Evolutionary conservation across 1,140 invertebrate genomes (phyloP), one percentile per base, ranked within the genome.

Genomic region (Lepidurus apus): DNA sequence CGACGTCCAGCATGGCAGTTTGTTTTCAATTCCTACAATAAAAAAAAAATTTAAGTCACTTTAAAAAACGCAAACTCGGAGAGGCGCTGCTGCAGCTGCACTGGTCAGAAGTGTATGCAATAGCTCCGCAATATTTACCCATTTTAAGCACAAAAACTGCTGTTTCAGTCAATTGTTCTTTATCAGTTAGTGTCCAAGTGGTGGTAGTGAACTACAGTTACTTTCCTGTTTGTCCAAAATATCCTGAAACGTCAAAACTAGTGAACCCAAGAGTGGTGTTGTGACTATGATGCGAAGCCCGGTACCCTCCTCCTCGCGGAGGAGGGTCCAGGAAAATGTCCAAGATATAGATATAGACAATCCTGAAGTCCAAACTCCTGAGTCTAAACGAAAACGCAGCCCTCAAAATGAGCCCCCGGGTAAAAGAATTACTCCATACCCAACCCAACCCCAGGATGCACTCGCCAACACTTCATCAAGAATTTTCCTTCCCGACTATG

Each of bases 21-120:
- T n/a, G n/a, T n/a, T n/a, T n/a, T n/a, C n/a, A n/a, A n/a, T n/a
- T n/a, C n/a, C n/a, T n/a, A n/a, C n/a, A n/a, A n/a, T n/a, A n/a
- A n/a, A n/a, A n/a, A n/a, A n/a, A n/a, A n/a, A n/a, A n/a, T n/a
- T n/a, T n/a, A n/a, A n/a, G n/a, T n/a, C n/a, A n/a, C n/a, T n/a
- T n/a, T n/a, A n/a, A n/a, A n/a, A n/a, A n/a, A n/a, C n/a, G n/a
- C n/a, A n/a, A n/a, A n/a, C n/a, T n/a, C n/a, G n/a, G n/a, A n/a
- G n/a, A n/a, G 45, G 45, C 45, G 45, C 45, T 47, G 45, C 45
- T 47, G 45, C 45, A 47, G 45, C 45, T 47, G 45, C 45, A 47
- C 45, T 47, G 1, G 4, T 10, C 45, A 47, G 45, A 47, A 47
- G 45, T 47, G 45, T 47, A 47, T 47, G 45, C 45, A 47, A 47